Evolutionary conservation across 2,888 invertebrate genomes (phyloP).

Genomic region (Eudemis profundana): DNA sequence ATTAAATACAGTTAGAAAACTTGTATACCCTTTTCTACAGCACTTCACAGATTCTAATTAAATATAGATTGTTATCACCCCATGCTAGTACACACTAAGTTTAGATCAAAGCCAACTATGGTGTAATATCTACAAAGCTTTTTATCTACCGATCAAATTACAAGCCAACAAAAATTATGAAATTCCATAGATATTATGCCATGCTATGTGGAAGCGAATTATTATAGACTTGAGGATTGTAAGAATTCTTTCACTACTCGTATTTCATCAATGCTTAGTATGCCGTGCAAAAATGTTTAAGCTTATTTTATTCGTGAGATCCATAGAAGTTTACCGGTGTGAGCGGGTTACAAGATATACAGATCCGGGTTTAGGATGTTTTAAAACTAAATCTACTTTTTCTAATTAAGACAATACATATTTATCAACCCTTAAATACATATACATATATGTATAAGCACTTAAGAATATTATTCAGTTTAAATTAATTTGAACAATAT

Average conservation of each 20-base stretch:
- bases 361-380: conserved; percentile 13
- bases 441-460: not conserved
- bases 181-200: conserved; percentile 66
- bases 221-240: conserved; percentile 65
- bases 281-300: conserved; percentile 39
- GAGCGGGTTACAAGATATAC: conserved; percentile 3
- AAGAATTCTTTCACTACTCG: conserved; percentile 51
- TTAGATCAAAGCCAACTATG: too few species aligned
- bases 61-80: too few species aligned
- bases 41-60: too few species aligned
- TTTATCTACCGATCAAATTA: conserved; percentile 60
- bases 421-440: not conserved
- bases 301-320: conserved; percentile 30
- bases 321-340: conserved; percentile 15
- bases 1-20: too few species aligned
- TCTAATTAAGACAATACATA: not conserved
- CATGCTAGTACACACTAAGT: too few species aligned
- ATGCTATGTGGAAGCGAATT: conserved; percentile 61
- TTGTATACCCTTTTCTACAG: too few species aligned
- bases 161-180: conserved; percentile 60
- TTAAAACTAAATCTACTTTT: conserved; percentile 1
- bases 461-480: conserved; percentile 12
- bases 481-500: too few species aligned
- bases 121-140: conserved; percentile 55
- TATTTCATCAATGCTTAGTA: conserved; percentile 52